These are phyloP conservation scores for Patiria miniata DNA, from an alignment of 35 echinoderm and acorn worm genomes.

Conservation along the genomic window DNA sequence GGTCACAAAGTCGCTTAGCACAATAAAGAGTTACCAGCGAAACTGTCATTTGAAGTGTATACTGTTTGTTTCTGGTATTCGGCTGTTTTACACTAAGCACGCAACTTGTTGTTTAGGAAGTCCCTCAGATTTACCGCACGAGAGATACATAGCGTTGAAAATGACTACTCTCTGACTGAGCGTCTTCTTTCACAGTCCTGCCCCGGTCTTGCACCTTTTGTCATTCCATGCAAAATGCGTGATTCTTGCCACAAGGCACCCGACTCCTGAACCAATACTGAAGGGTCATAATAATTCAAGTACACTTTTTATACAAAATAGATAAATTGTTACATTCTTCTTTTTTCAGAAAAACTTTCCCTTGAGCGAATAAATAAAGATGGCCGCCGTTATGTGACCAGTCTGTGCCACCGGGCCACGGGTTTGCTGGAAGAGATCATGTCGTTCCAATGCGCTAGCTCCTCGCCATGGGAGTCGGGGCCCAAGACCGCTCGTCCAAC, in stretches of 20 bases:
- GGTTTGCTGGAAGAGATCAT: constrained; percentile 93
- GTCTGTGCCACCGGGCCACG: constrained; percentile 90
- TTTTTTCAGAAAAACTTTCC: neutral
- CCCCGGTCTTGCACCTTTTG: too few relatives aligned
- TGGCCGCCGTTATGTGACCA: constrained; percentile 36
- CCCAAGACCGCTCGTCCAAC: constrained; percentile 72
- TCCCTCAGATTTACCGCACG: too few relatives aligned
- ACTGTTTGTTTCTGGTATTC: too few relatives aligned
- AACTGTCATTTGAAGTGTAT: too few relatives aligned
- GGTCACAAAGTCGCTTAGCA: too few relatives aligned
- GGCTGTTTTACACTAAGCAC: too few relatives aligned
- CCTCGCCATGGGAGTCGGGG: constrained; percentile 88
- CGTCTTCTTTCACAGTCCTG: too few relatives aligned
- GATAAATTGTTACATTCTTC: neutral
- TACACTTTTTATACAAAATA: neutral
- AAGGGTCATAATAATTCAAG: neutral
- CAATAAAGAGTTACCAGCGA: too few relatives aligned
- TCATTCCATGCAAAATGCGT: too few relatives aligned
- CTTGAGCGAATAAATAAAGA: neutral
- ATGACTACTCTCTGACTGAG: too few relatives aligned
- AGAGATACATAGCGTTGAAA: too few relatives aligned
- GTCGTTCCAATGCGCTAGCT: constrained; percentile 98
- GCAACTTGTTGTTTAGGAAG: too few relatives aligned
- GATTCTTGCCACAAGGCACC: neutral
- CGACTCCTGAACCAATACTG: neutral